Conservation (phyloP, 1,140 invertebrate genomes). For the Drosophila erecta region DNA sequence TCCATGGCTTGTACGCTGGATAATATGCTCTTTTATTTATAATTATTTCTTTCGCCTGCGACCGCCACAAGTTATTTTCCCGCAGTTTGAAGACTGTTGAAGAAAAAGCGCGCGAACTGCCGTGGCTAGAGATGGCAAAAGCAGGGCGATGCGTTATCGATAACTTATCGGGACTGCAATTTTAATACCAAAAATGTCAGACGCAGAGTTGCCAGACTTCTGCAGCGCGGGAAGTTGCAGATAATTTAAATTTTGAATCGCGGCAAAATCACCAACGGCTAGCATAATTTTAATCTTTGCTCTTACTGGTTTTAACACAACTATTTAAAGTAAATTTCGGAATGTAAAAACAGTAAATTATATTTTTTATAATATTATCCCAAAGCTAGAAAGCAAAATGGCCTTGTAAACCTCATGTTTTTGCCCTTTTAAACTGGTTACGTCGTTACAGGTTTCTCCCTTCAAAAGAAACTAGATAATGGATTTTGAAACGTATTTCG, state of each 20-base stretch:
- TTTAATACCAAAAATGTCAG: background rate
- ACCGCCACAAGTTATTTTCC: slow-evolving; percentile 16
- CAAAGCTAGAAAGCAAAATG: no score
- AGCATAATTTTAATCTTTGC: no score
- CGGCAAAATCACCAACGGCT: no score
- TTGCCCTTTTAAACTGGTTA: no score
- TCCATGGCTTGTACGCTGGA: slow-evolving; percentile 57
- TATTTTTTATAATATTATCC: no score
- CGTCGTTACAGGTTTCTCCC: no score
- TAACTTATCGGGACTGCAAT: background rate
- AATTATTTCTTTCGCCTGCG: slow-evolving; percentile 1
- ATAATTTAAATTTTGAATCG: background rate
- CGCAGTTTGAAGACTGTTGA: slow-evolving; percentile 20
- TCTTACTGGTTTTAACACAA: no score
- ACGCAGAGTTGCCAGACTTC: background rate
- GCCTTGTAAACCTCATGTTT: no score
- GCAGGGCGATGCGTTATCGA: background rate
- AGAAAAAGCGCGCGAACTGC: slow-evolving; percentile 63
- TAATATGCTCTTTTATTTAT: background rate
- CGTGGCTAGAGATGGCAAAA: slow-evolving; percentile 20
- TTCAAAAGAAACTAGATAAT: no score
- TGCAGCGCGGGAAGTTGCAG: background rate
- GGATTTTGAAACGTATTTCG: no score
- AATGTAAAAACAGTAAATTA: no score
- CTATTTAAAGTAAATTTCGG: no score